Base-by-base conservation (phyloP, 2,797 vertebrate genomes). In the Tokudaia tokunoshimensis region DNA sequence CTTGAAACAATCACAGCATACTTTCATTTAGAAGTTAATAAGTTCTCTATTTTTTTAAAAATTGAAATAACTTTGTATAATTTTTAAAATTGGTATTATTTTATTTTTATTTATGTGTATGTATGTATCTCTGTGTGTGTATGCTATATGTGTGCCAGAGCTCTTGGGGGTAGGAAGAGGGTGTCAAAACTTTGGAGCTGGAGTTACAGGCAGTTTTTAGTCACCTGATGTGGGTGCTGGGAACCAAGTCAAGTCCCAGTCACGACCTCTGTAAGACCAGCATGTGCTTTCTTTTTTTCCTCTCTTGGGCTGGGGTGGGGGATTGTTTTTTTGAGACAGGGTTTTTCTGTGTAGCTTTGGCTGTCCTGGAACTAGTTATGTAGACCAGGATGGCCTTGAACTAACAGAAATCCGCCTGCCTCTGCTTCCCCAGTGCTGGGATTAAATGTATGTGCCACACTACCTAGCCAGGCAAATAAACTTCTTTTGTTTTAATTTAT, bases 11-110 rank as follows among this genome's bases (percentile, higher is more conserved):
- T 47, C 20, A 47, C 0, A 1, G 1, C 61, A 3, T 82, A 47
- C 88, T 94, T 37, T 85, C 63, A 70, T 84, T 55, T 34, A 84
- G 31, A 61, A 87, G 44, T 82, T 74, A 75, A 26, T 74, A 75
- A 26, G 3, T 82, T 95, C 20, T 57, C 41, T 67, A 11, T 9
- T 52, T 93, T 52, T 83, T 80, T 85, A 83, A 96, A 93, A 65
- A 47, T 47, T 22, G 57, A 87, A 96, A 67, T 93, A 59, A 93
- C 92, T 94, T 92, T 93, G 31, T 50, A 15, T 67, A 83, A n/a
- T 84, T 72, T 55, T 57, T 10, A 72, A 55, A 52, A 14, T 37
- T 52, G 67, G 34, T 20, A 37, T 87, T 37, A 55, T 55, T 72
- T 72, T 29, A 70, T 55, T 72, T 72, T 37, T 37, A 55, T 37